Evolutionary conservation across 2,888 invertebrate genomes (phyloP).

Genomic region (Oxyteleia sp.): DNA sequence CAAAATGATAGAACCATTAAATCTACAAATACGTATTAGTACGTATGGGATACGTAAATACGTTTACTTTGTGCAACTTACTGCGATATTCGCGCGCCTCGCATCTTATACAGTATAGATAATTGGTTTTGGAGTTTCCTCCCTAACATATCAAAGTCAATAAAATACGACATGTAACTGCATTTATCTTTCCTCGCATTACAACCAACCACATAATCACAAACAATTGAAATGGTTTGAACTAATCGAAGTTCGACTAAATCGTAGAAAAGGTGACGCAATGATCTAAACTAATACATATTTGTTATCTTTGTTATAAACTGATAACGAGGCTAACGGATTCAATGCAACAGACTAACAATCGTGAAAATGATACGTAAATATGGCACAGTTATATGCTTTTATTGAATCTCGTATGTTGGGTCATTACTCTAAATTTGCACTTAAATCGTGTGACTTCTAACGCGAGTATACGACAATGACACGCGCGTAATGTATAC

Average conservation of each 20-base stretch:
- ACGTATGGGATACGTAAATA: neutral
- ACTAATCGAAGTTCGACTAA: no score
- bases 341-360: no score
- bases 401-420: conserved; percentile 19
- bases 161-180: conserved; percentile 17
- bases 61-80: conserved; percentile 51
- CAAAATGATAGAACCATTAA: neutral
- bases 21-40: conserved; percentile 5
- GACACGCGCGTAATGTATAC: neutral
- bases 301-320: no score
- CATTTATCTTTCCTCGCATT: neutral
- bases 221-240: no score
- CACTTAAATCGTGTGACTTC: conserved; percentile 28
- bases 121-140: conserved; percentile 19
- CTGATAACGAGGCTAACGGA: no score
- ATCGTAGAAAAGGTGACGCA: no score
- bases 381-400: conserved; percentile 17
- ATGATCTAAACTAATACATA: no score
- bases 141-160: conserved; percentile 11
- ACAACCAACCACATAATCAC: no score
- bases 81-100: conserved; percentile 24
- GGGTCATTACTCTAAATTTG: conserved; percentile 6
- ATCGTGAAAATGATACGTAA: no score
- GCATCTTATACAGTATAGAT: conserved; percentile 32
- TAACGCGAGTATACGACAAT: conserved; percentile 12